Base-by-base conservation (phyloP, 2,888 invertebrate genomes). In the Hypomecis atomaria region DNA sequence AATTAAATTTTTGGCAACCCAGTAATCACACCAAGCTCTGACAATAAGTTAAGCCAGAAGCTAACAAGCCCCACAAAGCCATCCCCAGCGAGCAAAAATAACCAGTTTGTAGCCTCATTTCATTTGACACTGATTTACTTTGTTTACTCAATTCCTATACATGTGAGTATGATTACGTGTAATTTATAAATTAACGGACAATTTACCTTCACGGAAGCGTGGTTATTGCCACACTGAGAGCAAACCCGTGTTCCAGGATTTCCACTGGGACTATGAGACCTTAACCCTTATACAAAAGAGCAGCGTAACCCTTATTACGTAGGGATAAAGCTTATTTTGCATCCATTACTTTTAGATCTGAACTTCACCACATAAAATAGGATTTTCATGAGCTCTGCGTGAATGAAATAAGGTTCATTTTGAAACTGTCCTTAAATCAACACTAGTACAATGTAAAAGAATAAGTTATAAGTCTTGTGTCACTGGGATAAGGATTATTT, bases 181-280 rank as follows among this genome's bases (percentile, higher is more conserved):
- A 71, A 70, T 68, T 74, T 70, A 70, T 71, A 73, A 78, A 78
- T 77, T 76, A 77, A 75, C 71, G 66, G 66, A 68, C 75, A 74
- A 77, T 80, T 79, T 72, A 70, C 69, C 65, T 60, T 48, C 52
- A 56, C 66, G 75, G 72, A 69, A 71, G 69, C 61, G 53, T 62
- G 71, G 62, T 67, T 70, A 69, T 71, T 70, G 66, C 76, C 67
- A 72, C 65, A 54, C 71, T 78, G 76, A 84, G 78, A 83, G 84
- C 73, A 72, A 80, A 83, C 78, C 63, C 83, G 69, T 85, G 84
- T 85, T 82, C 71, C 64, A 75, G 73, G 74, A 78, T 75, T 79
- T 75, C 75, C 72, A 69, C 62, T 62, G 73, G 66, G 70, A 68
- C 65, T 66, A 67, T 57, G 57, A 68, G 71, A 76, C 73, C 65